Conservation (phyloP, 2,888 invertebrate genomes). For the Torymus auratus region DNA sequence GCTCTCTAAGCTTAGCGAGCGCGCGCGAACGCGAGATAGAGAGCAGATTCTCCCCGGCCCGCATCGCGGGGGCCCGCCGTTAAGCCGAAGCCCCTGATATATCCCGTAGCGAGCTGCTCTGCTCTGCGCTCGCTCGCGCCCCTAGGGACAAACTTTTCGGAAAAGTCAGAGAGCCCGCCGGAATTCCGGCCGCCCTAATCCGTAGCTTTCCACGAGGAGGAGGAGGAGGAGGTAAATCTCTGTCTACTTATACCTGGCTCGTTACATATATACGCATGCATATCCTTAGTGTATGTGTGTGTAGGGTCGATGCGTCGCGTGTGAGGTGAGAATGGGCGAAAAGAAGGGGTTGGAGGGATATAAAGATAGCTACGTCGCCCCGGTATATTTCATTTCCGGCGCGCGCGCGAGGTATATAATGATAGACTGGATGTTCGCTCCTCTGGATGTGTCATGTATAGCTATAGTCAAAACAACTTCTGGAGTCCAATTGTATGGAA, state of each 20-base stretch:
- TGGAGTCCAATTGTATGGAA: too few species aligned
- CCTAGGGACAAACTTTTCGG: slow-evolving; percentile 60
- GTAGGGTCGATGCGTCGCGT: too few species aligned
- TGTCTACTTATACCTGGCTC: slow-evolving; percentile 55
- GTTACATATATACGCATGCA: slow-evolving; percentile 49
- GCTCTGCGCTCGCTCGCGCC: slow-evolving; percentile 41
- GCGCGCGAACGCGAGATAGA: neutral
- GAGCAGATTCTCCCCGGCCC: too few species aligned
- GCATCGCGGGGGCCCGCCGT: slow-evolving; percentile 24
- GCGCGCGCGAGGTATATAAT: neutral
- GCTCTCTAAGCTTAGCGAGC: neutral
- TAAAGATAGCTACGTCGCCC: too few species aligned
- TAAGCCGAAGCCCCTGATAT: slow-evolving; percentile 62
- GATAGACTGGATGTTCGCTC: slow-evolving; percentile 23
- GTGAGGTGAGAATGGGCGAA: too few species aligned
- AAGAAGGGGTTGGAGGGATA: too few species aligned
- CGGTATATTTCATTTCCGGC: slow-evolving; percentile 41
- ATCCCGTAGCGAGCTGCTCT: slow-evolving; percentile 45
- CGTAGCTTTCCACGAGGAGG: slow-evolving; percentile 49
- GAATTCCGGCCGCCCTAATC: slow-evolving; percentile 58
- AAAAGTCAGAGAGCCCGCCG: slow-evolving; percentile 57
- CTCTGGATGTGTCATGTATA: too few species aligned
- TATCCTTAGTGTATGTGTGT: slow-evolving; percentile 39
- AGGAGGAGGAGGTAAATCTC: slow-evolving; percentile 57
- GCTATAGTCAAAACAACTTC: too few species aligned